Evolutionary conservation across 2,888 invertebrate species (phyloP), one percentile per base, ranked within the genome.

Genomic region (Polymixis flavicincta): DNA sequence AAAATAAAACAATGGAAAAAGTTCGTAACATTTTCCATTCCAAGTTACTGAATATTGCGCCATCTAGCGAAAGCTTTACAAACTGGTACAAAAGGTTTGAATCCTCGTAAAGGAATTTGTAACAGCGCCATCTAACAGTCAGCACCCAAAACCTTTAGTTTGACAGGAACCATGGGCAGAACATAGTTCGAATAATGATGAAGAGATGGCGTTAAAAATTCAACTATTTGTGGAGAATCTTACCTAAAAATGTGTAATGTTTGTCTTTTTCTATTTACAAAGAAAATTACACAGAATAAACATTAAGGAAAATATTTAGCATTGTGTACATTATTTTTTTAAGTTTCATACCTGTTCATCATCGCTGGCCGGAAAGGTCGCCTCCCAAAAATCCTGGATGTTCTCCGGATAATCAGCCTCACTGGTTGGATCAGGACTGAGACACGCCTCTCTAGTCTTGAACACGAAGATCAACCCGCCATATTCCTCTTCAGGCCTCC

Each of bases 321-420:
- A 42, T 17, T 6, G 0, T 13, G 8, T 14, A 28, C 8, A n/a
- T 9, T 22, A 25, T 5, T 32, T 11, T 25, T 2, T 28, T 65
- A 65, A 25, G 14, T 2, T 25, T 7, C 67, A 72, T 77, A 95
- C 96, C 96, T 96, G 92, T 85, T 89, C 89, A 90, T 93, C 90
- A 86, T 91, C 87, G 88, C 72, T 85, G 89, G 76, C 78, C 7
- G 87, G 83, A 65, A 92, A 85, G 59, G 89, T 91, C 76, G 92
- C 95, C 87, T 94, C 94, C 96, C 96, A 96, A 80, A 96, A 95
- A 82, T 96, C 96, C 87, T 95, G 89, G 61, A 96, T 94, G 82
- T 96, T 96, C 93, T 96, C 96, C 59, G 96, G 96, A 88, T 89
- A 94, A 80, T 96, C 96, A 65, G 90, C 88, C 78, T 96, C 95